phyloP scores from a whole-genome alignment of 2,797 vertebrate genomes.

The Linurgus olivaceus region DNA sequence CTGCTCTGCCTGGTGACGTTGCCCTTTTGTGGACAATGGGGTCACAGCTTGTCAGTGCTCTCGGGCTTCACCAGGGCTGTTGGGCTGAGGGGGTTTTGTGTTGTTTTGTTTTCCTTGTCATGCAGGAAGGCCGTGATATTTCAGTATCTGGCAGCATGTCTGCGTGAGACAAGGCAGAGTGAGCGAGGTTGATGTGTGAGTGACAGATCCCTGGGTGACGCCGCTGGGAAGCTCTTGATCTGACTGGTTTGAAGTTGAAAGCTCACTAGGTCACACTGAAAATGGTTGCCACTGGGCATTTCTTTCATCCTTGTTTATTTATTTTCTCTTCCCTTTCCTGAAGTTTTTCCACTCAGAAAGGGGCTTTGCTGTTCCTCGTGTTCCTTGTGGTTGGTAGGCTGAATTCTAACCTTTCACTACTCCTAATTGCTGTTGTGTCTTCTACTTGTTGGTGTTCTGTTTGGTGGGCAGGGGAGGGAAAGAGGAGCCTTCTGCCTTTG shows the following conservation, averaged over 20 bases:
- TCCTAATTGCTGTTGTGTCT: background rate
- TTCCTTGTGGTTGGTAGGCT: background rate
- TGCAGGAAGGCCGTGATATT: background rate
- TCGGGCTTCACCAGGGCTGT: background rate
- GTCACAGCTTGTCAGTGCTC: background rate
- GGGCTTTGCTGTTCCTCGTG: background rate
- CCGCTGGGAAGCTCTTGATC: constrained; percentile 80
- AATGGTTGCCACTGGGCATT: constrained; percentile 79
- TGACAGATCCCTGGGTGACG: constrained; percentile 70
- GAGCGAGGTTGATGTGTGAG: constrained; percentile 61
- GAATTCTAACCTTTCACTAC: background rate
- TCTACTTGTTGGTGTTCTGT: background rate
- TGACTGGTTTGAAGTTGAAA: constrained; percentile 81
- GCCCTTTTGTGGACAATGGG: constrained; percentile 47
- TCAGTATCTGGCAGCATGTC: constrained; percentile 32
- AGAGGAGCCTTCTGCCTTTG: background rate
- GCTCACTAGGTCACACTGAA: constrained; percentile 74
- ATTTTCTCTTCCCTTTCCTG: constrained; percentile 31
- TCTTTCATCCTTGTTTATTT: constrained; percentile 82
- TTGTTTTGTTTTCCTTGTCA: background rate
- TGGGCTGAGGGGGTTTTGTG: background rate
- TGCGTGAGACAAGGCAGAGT: constrained; percentile 11
- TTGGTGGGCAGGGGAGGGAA: background rate
- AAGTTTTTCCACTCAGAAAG: constrained; percentile 3
- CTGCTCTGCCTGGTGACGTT: background rate